Conservation (phyloP, 1,140 invertebrate species). For the Aphaenogaster rudis region DNA sequence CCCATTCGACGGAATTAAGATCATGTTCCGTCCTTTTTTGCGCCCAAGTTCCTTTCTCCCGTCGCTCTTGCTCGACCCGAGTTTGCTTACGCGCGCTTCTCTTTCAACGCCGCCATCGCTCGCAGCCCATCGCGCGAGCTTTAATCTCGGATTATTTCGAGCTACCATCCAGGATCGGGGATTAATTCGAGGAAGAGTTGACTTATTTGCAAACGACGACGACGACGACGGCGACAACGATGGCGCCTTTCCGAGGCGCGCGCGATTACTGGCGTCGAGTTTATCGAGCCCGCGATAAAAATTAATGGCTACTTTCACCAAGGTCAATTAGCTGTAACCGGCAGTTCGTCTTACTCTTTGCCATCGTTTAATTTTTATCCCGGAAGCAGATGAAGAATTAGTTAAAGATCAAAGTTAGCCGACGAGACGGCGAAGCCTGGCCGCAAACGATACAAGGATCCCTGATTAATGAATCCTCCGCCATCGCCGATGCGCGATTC, state of each 20-base stretch:
- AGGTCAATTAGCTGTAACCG: slow-evolving; percentile 17
- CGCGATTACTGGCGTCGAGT: slow-evolving; percentile 20
- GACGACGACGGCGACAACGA: neutral
- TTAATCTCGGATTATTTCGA: slow-evolving; percentile 85
- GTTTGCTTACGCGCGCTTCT: slow-evolving; percentile 28
- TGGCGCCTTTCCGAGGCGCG: neutral
- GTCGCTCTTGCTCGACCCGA: slow-evolving; percentile 34
- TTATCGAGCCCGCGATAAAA: slow-evolving; percentile 33
- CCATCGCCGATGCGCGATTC: neutral
- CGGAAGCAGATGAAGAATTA: slow-evolving; percentile 11
- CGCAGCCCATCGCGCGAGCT: slow-evolving; percentile 77
- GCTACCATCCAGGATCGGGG: slow-evolving; percentile 82
- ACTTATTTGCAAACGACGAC: slow-evolving; percentile 67
- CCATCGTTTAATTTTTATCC: neutral
- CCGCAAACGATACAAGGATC: neutral
- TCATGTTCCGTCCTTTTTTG: slow-evolving; percentile 71
- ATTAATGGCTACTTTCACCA: slow-evolving; percentile 15
- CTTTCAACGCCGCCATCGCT: slow-evolving; percentile 58
- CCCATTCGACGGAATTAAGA: slow-evolving; percentile 82
- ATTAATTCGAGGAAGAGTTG: slow-evolving; percentile 81
- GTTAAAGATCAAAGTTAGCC: slow-evolving; percentile 25
- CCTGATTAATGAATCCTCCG: slow-evolving; percentile 10
- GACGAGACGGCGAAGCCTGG: slow-evolving; percentile 5
- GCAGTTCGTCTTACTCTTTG: neutral
- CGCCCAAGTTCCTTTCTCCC: neutral